phyloP scores from a whole-genome alignment of 2,797 vertebrate species.

The Hoplostethus atlanticus region DNA sequence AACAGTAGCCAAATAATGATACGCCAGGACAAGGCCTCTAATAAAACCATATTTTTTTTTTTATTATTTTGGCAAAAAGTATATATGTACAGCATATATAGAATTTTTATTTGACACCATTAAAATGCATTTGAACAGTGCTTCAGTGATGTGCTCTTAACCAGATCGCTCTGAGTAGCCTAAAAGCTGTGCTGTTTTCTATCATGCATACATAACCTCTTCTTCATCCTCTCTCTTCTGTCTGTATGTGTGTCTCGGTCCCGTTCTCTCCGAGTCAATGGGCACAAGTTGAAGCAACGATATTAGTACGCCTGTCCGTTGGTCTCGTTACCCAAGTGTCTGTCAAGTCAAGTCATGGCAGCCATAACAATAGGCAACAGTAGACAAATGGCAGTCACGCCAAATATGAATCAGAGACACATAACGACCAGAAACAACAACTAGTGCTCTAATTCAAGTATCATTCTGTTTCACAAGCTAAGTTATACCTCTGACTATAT shows the following conservation, averaged over 20 bases:
- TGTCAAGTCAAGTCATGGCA: slow-evolving; percentile 68
- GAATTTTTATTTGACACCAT: slow-evolving; percentile 82
- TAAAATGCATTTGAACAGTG: slow-evolving; percentile 83
- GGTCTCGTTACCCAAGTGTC: slow-evolving; percentile 31
- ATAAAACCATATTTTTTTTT: slow-evolving; percentile 79
- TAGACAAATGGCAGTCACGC: slow-evolving; percentile 68
- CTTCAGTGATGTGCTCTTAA: slow-evolving; percentile 86
- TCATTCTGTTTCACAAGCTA: slow-evolving; percentile 70
- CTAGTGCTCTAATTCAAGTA: slow-evolving; percentile 75
- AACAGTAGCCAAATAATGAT: slow-evolving; percentile 48
- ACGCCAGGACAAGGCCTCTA: slow-evolving; percentile 62
- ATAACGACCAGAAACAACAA: slow-evolving; percentile 57
- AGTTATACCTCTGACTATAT: slow-evolving; percentile 72
- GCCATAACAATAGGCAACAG: slow-evolving; percentile 62
- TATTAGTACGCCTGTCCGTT: slow-evolving; percentile 35
- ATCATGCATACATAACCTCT: slow-evolving; percentile 77
- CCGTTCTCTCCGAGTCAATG: slow-evolving; percentile 43
- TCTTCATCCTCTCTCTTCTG: slow-evolving; percentile 24
- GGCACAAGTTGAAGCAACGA: slow-evolving; percentile 53
- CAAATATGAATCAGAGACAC: slow-evolving; percentile 68
- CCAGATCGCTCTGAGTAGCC: slow-evolving; percentile 73
- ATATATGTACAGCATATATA: slow-evolving; percentile 81
- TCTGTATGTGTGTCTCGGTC: slow-evolving; percentile 42
- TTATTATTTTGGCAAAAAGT: slow-evolving; percentile 87
- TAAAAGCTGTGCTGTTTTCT: slow-evolving; percentile 83